A percentile compares a stretch with the other conserved stretches of the same genome.
phyloP scores from a whole-genome alignment of 1,140 invertebrate species.

The Drosophila murphyi region DNA sequence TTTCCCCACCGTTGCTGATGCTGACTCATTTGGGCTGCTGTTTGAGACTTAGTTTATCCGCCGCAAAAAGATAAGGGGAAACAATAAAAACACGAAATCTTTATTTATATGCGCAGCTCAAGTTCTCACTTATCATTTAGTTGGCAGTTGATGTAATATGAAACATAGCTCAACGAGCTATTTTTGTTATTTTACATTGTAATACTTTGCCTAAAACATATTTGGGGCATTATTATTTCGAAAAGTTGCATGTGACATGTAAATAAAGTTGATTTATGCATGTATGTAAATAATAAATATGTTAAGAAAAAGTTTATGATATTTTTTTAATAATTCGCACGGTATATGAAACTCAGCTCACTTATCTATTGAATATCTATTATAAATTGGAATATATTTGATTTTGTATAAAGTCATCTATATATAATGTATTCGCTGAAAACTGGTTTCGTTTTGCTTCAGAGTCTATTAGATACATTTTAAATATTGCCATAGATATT shows the following conservation, averaged over 20 bases:
- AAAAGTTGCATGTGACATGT: slow-evolving; percentile 37
- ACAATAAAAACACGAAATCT: slow-evolving; percentile 57
- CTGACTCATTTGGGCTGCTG: slow-evolving; percentile 57
- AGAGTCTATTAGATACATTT: not conserved
- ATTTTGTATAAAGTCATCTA: not conserved
- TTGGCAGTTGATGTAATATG: slow-evolving; percentile 59
- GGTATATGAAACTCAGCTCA: too few species aligned
- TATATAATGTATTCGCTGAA: not conserved
- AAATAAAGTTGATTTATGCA: slow-evolving; percentile 5
- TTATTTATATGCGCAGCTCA: slow-evolving; percentile 61
- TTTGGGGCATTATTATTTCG: slow-evolving; percentile 28
- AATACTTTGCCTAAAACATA: not conserved
- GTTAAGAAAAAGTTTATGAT: not conserved
- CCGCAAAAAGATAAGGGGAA: slow-evolving; percentile 24
- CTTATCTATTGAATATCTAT: not conserved
- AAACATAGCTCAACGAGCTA: slow-evolving; percentile 49
- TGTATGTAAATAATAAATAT: slow-evolving; percentile 16
- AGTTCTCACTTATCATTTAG: slow-evolving; percentile 66
- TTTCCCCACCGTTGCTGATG: slow-evolving; percentile 35
- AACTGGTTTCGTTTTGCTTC: not conserved
- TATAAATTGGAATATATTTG: slow-evolving; percentile 1
- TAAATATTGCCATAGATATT: slow-evolving; percentile 18
- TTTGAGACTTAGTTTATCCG: slow-evolving; percentile 55
- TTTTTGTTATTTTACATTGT: slow-evolving; percentile 16
- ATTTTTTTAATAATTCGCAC: not conserved